Percentiles rank a stretch among this genome's conserved stretches.
Conservation (phyloP, 2,888 invertebrate species). For the Parnassius apollo region DNA sequence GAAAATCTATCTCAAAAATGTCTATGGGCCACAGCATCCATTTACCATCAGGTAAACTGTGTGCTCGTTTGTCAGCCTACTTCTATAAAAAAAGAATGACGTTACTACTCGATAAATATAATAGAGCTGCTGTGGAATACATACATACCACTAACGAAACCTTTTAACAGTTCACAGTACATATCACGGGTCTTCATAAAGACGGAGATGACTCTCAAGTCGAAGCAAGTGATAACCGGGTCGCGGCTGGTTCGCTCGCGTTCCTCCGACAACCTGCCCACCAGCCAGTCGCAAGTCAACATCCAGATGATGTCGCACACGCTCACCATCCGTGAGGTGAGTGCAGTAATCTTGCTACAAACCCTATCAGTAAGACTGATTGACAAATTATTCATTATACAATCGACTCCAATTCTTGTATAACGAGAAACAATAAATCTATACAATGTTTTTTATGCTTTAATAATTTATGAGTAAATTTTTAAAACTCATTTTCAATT, state of each 20-base stretch:
- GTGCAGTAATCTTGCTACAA: constrained; percentile 32
- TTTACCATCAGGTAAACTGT: no score
- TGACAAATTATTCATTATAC: background rate
- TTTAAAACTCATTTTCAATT: no score
- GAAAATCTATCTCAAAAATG: no score
- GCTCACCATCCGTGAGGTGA: constrained; percentile 95
- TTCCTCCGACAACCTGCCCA: constrained; percentile 94
- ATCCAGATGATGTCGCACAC: constrained; percentile 98
- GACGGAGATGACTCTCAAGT: constrained; percentile 96
- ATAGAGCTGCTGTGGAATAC: no score
- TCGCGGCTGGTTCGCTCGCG: constrained; percentile 90
- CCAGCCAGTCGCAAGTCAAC: constrained; percentile 95
- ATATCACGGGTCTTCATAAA: constrained; percentile 95
- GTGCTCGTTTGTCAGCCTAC: no score
- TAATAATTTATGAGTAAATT: no score
- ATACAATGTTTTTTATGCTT: background rate
- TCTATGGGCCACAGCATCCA: no score
- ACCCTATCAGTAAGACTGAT: background rate
- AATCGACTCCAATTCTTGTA: constrained; percentile 2
- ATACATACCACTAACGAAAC: background rate
- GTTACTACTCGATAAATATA: no score
- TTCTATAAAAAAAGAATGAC: no score
- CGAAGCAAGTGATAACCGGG: constrained; percentile 89
- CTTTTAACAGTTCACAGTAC: constrained; percentile 88
- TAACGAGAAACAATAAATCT: background rate